Evolutionary conservation across 2,113 vertebrate genomes (phyloP).

Genomic region (Puntigrus tetrazona): DNA sequence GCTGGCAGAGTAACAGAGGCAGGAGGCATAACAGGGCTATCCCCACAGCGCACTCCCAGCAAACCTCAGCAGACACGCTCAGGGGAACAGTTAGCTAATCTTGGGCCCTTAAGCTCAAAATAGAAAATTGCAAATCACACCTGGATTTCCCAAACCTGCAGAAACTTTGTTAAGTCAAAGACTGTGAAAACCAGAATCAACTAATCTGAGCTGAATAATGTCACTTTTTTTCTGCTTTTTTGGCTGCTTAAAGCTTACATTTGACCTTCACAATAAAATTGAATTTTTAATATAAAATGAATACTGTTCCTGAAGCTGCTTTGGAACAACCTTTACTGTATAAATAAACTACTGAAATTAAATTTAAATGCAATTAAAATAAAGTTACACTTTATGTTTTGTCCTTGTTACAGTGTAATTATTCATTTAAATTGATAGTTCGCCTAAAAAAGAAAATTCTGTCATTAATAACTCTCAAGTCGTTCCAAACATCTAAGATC

Average conservation of each 20-base stretch:
- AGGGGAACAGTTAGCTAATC: conserved; percentile 20
- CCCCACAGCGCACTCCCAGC: not conserved
- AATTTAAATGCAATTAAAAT: too few species aligned
- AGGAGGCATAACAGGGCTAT: conserved; percentile 10
- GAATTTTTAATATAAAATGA: too few species aligned
- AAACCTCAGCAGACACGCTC: not conserved
- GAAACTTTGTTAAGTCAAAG: not conserved
- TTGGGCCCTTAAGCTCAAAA: not conserved
- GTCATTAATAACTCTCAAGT: too few species aligned
- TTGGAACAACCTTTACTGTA: too few species aligned
- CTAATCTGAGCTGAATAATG: not conserved
- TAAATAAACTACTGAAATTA: not conserved
- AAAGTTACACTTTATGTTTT: too few species aligned
- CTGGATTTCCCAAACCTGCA: not conserved
- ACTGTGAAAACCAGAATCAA: not conserved
- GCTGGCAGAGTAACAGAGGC: not conserved
- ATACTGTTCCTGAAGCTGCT: too few species aligned
- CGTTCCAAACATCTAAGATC: too few species aligned
- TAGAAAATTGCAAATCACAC: not conserved
- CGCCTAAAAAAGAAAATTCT: too few species aligned
- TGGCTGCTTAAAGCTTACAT: too few species aligned
- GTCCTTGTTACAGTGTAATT: not conserved
- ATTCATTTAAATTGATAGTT: too few species aligned
- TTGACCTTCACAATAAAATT: not conserved
- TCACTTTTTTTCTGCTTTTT: not conserved